phyloP scores from a whole-genome alignment of 2,797 vertebrate species.

The Falco biarmicus region DNA sequence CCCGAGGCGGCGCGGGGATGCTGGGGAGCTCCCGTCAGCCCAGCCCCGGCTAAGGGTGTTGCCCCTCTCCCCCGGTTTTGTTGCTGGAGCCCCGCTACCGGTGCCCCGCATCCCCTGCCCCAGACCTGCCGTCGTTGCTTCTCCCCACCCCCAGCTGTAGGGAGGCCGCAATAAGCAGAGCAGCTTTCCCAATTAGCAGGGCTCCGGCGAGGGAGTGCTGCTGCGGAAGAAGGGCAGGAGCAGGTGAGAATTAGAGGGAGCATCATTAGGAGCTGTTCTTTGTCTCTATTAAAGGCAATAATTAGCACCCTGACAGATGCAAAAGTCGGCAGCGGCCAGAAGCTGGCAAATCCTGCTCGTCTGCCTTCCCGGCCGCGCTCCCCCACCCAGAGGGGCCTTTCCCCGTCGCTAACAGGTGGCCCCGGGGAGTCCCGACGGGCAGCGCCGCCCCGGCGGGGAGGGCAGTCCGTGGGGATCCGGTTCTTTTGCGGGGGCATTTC shows the following conservation, averaged over 20 bases:
- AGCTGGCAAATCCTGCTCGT: conserved; percentile 11
- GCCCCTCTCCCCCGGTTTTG: not conserved
- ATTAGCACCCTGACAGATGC: conserved; percentile 72
- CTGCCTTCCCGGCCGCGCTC: not conserved
- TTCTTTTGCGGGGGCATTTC: not conserved
- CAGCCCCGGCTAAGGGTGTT: not conserved
- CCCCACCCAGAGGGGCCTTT: not conserved
- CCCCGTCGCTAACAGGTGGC: not conserved
- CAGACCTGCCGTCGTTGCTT: not conserved
- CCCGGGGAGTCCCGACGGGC: not conserved
- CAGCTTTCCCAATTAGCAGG: conserved; percentile 66
- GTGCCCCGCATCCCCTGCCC: not conserved
- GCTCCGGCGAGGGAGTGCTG: conserved; percentile 2
- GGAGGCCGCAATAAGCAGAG: conserved; percentile 9
- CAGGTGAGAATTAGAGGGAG: conserved; percentile 63
- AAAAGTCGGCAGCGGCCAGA: conserved; percentile 23
- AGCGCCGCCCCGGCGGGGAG: not conserved
- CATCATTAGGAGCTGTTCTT: conserved; percentile 68
- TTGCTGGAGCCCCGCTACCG: not conserved
- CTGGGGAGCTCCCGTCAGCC: not conserved
- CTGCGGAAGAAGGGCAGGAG: conserved; percentile 38
- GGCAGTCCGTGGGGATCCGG: not conserved
- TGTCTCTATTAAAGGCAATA: conserved; percentile 61
- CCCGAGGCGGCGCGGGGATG: too few relatives aligned
- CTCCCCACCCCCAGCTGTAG: not conserved